Evolutionary conservation across 2,888 invertebrate genomes (phyloP).

Genomic region (Eupithecia pulchellata): DNA sequence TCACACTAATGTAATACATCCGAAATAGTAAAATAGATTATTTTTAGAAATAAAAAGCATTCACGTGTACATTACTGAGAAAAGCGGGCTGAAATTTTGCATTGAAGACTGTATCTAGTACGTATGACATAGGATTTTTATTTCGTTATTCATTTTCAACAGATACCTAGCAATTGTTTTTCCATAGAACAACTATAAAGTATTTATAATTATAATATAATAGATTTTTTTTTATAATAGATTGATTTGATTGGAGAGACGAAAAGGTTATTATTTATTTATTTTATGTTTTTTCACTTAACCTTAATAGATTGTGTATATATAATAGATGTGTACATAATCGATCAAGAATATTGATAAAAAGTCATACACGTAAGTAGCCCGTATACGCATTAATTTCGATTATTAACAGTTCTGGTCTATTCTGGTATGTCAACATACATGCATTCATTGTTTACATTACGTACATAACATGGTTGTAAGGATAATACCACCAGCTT

Average conservation of each 20-base stretch:
- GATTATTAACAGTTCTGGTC: neutral
- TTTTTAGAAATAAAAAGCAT: neutral
- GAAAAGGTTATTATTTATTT: no score
- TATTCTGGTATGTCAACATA: neutral
- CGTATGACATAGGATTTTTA: neutral
- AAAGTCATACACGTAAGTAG: no score
- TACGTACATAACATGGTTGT: neutral
- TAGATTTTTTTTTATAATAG: neutral
- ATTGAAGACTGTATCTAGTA: neutral
- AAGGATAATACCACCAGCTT: conserved; percentile 8
- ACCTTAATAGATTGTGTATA: no score
- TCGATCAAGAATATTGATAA: no score
- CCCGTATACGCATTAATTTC: no score
- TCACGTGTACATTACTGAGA: neutral
- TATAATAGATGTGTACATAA: no score
- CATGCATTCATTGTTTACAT: neutral
- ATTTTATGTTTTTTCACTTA: no score
- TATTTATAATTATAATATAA: no score
- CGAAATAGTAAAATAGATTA: neutral
- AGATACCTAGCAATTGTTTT: neutral
- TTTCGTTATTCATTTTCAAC: no score
- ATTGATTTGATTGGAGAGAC: no score
- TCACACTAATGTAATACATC: neutral
- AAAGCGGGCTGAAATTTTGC: neutral
- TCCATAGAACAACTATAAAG: neutral